Evolutionary conservation across 37 sponge, comb jelly and placozoan genomes (phyloP), one percentile per base, ranked within the genome.

Genomic region (Oscarella lobularis): DNA sequence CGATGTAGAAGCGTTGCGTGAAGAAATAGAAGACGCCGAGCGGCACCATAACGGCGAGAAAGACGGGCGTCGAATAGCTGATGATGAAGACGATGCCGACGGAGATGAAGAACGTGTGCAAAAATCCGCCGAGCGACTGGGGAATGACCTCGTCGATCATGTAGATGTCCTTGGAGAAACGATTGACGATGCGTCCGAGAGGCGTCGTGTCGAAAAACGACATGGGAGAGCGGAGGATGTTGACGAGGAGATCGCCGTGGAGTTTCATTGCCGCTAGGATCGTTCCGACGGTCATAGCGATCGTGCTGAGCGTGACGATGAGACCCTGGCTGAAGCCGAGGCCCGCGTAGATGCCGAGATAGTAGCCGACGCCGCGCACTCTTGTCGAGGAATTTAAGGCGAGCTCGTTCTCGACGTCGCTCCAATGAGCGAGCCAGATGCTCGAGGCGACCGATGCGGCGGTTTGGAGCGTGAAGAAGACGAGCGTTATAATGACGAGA

Each of bases 151-250:
- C 90, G 71, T 96, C 96, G 36, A 96, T 80, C 0, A 67, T 73
- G 39, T 92, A 81, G 37, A 92, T 92, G 74, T 96, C 96, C 81
- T 91, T 96, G 2, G 90, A 86, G 79, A 96, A 96, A 5, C 97
- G 70, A 67, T 96, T 96, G 36, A 96, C 76, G 31, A 96, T 85
- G 34, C 93, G 74, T 41, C 97, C 97, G 2, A 85, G 72, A 30
- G 97, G 97, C 14, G 92, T 96, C 1, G 89, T 92, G 74, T 96
- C 97, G 71, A 96, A 96, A 86, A 96, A 96, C 3, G 86, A 73
- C 85, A 95, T 83, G 3, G 96, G 96, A 66, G 84, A 79, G 0
- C 89, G 80, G 1, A 95, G 76, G 73, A 92, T 74, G 74, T 83
- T 88, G 9, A 66, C 32, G 0, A 92, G 79, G 71, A 92, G 74